A percentile compares a stretch with the other conserved stretches of the same genome.
Evolutionary conservation across 2,797 vertebrate genomes (phyloP).

Genomic region (Euphonia xanthogaster): DNA sequence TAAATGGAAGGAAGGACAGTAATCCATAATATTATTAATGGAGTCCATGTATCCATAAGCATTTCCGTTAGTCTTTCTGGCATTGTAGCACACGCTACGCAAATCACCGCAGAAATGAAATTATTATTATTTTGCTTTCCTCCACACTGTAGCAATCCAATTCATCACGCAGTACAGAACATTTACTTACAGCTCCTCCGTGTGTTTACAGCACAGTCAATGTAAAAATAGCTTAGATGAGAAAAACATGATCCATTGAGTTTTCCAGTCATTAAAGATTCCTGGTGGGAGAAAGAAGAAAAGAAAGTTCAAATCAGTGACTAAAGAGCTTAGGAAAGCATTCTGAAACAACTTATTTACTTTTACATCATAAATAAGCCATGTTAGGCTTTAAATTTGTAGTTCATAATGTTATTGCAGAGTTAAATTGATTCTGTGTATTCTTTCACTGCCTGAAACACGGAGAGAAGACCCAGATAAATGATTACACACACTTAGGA

Average conservation of each 20-base stretch:
- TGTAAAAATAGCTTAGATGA: slow-evolving; percentile 72
- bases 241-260: slow-evolving; percentile 79
- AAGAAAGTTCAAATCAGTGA: slow-evolving; percentile 36
- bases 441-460: background rate
- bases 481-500: background rate
- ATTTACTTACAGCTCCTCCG: slow-evolving; percentile 84
- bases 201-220: slow-evolving; percentile 80
- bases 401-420: background rate
- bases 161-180: slow-evolving; percentile 84
- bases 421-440: background rate
- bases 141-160: slow-evolving; percentile 81
- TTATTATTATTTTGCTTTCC: slow-evolving; percentile 88
- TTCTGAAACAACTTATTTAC: background rate
- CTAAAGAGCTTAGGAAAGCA: background rate
- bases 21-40: slow-evolving; percentile 96
- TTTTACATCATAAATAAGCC: background rate
- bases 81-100: slow-evolving; percentile 82
- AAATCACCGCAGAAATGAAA: slow-evolving; percentile 82
- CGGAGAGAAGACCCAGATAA: background rate
- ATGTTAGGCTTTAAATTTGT: background rate
- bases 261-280: slow-evolving; percentile 77
- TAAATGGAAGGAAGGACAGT: slow-evolving; percentile 86
- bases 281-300: slow-evolving; percentile 66
- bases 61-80: slow-evolving; percentile 87
- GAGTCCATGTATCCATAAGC: slow-evolving; percentile 89